Percentiles rank a stretch among this genome's conserved stretches.
These are phyloP conservation scores for Microtus oregoni DNA, from an alignment of 2,113 vertebrate species.

Conservation along the genomic window DNA sequence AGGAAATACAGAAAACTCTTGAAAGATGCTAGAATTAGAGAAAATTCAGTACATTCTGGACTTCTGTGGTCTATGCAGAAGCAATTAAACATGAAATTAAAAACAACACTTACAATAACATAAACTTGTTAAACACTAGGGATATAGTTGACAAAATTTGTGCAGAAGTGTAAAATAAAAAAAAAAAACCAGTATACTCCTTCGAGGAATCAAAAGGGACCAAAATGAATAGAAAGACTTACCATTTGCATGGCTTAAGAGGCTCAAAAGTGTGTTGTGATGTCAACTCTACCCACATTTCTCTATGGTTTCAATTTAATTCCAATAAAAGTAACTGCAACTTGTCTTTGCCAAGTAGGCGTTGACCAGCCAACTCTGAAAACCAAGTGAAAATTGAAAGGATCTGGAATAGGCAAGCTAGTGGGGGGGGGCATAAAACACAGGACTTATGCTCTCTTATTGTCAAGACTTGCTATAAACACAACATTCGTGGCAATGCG, in stretches of 20 bases:
- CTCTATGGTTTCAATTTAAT: slow-evolving; percentile 18
- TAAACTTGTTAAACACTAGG: slow-evolving; percentile 25
- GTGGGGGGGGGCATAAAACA: neutral
- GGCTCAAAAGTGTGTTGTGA: neutral
- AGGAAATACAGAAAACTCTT: slow-evolving; percentile 1
- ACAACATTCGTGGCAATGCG: neutral
- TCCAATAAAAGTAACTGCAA: slow-evolving; percentile 9
- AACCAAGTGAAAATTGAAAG: neutral
- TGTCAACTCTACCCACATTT: slow-evolving; percentile 21
- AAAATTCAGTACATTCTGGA: neutral
- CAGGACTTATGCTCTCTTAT: neutral
- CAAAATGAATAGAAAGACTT: neutral
- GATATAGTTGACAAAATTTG: slow-evolving; percentile 34
- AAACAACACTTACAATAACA: neutral
- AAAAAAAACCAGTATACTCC: neutral
- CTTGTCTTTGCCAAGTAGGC: neutral
- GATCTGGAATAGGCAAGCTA: slow-evolving; percentile 13
- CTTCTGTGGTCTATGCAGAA: neutral
- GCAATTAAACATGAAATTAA: slow-evolving; percentile 43
- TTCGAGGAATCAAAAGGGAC: neutral
- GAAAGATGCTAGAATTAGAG: slow-evolving; percentile 1
- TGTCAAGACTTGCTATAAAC: neutral
- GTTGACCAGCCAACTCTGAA: slow-evolving; percentile 16
- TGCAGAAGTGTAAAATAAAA: slow-evolving; percentile 13
- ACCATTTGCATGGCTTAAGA: neutral